Evolutionary conservation across 2,888 invertebrate species (phyloP), one percentile per base, ranked within the genome.

Genomic region (Mythimna impura): DNA sequence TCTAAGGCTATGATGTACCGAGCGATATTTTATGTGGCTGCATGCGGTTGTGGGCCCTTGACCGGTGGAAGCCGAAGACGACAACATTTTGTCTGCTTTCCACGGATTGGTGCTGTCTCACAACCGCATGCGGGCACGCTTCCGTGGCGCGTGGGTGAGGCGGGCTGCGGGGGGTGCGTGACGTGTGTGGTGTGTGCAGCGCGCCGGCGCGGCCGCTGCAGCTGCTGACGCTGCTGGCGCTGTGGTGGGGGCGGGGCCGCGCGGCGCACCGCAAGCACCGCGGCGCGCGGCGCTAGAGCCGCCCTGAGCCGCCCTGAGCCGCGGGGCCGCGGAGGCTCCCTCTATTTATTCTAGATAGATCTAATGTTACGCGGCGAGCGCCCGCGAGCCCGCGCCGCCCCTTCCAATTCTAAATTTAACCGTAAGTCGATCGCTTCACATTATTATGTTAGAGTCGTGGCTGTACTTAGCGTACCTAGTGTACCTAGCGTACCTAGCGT

Each of bases 261-360:
- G 94, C 92, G 89, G 84, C 93, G 90, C 96, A 96, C 93, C 96
- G 96, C 95, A 96, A 96, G 94, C 96, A 96, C 91, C 96, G 96
- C 94, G 96, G 96, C 94, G 96, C 95, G 93, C 95, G 96, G 95
- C 95, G 92, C 93, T 95, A 94, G 95, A 96, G 91, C 96, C 96
- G 89, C 96, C 96, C 93, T 96, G 95, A 96, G 91, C 96, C 96
- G 89, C 96, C 96, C 93, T 96, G 96, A 96, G 91, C 76, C 84
- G 79, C 36, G 20, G 60, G 36, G 60, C 34, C 54, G 50, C 1
- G 47, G 61, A 66, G 64, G 76, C 81, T 62, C 68, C 75, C 79
- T 78, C 62, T 94, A 95, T 94, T 95, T 94, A 95, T 94, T 94
- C 93, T 96, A 96, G 96, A 96, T 96, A 96, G 96, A 94, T 90